These are phyloP conservation scores for Nothobranchius kuhntae DNA, from an alignment of 2,113 vertebrate species.

Conservation along the genomic window DNA sequence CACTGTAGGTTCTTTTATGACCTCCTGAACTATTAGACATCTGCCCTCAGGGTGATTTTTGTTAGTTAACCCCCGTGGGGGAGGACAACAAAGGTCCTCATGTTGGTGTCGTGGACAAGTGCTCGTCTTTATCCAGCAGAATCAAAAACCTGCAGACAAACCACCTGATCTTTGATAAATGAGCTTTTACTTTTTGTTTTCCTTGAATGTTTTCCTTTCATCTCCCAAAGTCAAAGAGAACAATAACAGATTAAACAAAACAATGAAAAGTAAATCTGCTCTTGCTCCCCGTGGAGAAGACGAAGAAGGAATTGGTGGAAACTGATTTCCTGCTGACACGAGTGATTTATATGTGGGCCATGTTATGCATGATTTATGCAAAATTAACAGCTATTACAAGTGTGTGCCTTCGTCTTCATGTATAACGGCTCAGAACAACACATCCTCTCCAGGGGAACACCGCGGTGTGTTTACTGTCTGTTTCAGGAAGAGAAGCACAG, in stretches of 20 bases:
- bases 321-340: conserved; percentile 60
- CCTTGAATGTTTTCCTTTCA: background rate
- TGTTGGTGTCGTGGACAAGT: background rate
- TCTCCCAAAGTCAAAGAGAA: conserved; percentile 14
- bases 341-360: conserved; percentile 75
- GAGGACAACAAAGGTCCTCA: background rate
- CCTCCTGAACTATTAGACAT: background rate
- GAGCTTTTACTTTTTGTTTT: background rate
- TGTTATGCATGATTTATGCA: conserved; percentile 73
- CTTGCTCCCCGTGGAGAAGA: conserved; percentile 19
- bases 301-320: conserved; percentile 29
- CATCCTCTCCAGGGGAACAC: conserved; percentile 34
- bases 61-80: background rate
- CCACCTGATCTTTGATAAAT: no score
- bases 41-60: background rate
- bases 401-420: conserved; percentile 28
- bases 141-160: background rate
- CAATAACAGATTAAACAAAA: conserved; percentile 23
- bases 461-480: conserved; percentile 17
- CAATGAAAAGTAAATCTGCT: conserved; percentile 4
- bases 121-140: background rate
- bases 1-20: background rate
- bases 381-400: conserved; percentile 68
- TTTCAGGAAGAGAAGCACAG: conserved; percentile 13
- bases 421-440: conserved; percentile 41